Conservation (phyloP, 2,113 vertebrate genomes). For the Zosterops japonicus region DNA sequence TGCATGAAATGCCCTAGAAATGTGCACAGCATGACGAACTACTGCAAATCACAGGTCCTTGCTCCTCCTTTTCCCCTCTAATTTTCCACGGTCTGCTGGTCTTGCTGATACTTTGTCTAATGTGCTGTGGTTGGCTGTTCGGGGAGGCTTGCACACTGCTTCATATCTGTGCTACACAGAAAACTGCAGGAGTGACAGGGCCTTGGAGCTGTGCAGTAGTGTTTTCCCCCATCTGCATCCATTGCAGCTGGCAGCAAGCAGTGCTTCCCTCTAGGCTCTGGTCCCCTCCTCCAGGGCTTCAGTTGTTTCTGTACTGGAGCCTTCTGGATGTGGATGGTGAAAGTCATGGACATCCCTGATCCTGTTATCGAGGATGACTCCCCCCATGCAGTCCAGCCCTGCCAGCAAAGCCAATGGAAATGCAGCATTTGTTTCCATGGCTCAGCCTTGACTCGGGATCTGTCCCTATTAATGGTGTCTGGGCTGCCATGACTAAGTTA, state of each 20-base stretch:
- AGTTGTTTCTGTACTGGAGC: neutral
- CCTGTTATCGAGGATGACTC: neutral
- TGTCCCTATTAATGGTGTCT: neutral
- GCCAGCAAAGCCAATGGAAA: neutral
- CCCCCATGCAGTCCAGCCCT: neutral
- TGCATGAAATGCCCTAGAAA: slow-evolving; percentile 20
- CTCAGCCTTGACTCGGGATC: neutral
- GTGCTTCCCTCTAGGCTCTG: neutral
- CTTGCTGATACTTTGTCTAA: slow-evolving; percentile 10
- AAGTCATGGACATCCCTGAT: neutral
- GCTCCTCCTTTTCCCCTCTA: neutral
- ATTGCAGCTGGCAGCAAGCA: neutral
- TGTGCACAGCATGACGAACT: neutral
- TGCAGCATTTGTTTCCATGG: neutral
- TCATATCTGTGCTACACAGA: neutral
- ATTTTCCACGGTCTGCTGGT: slow-evolving; percentile 14
- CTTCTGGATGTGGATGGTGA: neutral
- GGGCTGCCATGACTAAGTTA: neutral
- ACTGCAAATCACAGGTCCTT: neutral
- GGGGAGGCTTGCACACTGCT: neutral
- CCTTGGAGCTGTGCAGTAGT: neutral
- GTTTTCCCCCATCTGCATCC: neutral
- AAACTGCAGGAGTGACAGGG: neutral
- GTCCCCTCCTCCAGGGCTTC: rapidly evolving
- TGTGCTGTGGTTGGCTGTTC: neutral